A percentile compares a stretch with the other conserved stretches of the same genome.
These are phyloP conservation scores for Diorhabda elongata DNA, from an alignment of 1,140 invertebrate genomes.

Conservation along the genomic window DNA sequence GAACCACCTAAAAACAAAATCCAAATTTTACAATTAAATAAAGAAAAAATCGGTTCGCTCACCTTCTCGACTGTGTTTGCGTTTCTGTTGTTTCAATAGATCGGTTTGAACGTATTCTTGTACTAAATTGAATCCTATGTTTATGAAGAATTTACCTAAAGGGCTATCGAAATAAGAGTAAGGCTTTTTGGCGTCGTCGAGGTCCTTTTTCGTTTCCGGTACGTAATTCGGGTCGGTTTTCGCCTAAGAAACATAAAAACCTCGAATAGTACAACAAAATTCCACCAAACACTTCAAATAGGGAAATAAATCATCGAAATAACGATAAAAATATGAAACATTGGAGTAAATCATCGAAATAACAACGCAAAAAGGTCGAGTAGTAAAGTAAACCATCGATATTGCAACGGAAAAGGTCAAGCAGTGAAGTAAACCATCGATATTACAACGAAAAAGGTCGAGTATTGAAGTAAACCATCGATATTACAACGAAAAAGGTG, in stretches of 20 bases:
- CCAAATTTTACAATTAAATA: not conserved
- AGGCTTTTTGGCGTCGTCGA: slow-evolving; percentile 45
- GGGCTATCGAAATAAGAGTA: slow-evolving; percentile 78
- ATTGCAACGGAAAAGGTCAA: no score
- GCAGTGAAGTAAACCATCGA: no score
- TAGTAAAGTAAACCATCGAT: no score
- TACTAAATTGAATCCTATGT: slow-evolving; percentile 85
- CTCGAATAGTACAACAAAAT: no score
- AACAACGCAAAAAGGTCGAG: no score
- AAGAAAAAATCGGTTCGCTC: not conserved
- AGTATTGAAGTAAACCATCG: no score
- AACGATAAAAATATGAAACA: no score
- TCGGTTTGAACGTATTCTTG: slow-evolving; percentile 92
- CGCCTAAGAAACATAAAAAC: not conserved
- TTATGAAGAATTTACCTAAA: slow-evolving; percentile 87
- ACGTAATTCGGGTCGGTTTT: slow-evolving; percentile 10
- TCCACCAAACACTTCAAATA: no score
- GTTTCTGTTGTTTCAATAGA: slow-evolving; percentile 79
- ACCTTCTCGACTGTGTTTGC: slow-evolving; percentile 64
- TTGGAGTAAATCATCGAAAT: no score
- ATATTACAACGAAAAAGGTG: no score
- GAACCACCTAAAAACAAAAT: slow-evolving; percentile 48
- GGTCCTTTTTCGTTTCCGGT: slow-evolving; percentile 46
- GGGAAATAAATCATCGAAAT: no score
- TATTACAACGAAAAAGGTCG: no score